Evolutionary conservation across 2,797 vertebrate genomes (phyloP), one percentile per base, ranked within the genome.

Genomic region (Odontamblyopus lacepedii): DNA sequence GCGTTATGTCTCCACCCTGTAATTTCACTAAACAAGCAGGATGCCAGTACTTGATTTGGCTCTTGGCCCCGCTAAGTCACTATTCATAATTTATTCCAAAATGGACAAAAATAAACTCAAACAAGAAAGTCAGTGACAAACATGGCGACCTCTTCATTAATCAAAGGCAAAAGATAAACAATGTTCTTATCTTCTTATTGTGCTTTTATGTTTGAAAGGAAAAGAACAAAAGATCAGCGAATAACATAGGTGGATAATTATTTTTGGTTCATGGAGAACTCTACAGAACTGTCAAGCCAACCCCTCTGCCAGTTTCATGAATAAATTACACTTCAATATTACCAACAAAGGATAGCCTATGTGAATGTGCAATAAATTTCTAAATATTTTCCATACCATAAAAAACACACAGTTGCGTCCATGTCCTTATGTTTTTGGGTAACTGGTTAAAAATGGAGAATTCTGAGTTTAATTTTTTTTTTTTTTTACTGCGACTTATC

Each of bases 1-100:
- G 68, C 76, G 70, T 86, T 83, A 85, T 82, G 87, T 88, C 77
- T 87, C 67, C 85, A 87, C 88, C 85, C 71, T 64, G 69, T 77
- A 64, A 80, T 82, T 84, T 90, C 23, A 35, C 77, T 76, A 85
- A 90, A 87, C 85, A 82, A 62, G 78, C 83, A 63, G 70, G 69
- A 80, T 85, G 88, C 64, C 77, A 80, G 72, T 60, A 6, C 85
- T 85, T 85, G 84, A 90, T 83, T 86, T 78, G 82, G 67, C 83
- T 74, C 79, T 81, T 90, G 83, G 69, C 78, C 85, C 76, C 64
- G 69, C 63, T 76, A 83, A 75, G 78, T 78, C 85, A 83, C 80
- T 87, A 79, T 85, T 86, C 1, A 74, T 78, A 67, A 79, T 62
- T 77, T 75, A 80, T 76, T 51, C 73, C 72, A 81, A 83, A 73